Conservation (phyloP, 1,140 invertebrate genomes). For the Drosophila obscura region DNA sequence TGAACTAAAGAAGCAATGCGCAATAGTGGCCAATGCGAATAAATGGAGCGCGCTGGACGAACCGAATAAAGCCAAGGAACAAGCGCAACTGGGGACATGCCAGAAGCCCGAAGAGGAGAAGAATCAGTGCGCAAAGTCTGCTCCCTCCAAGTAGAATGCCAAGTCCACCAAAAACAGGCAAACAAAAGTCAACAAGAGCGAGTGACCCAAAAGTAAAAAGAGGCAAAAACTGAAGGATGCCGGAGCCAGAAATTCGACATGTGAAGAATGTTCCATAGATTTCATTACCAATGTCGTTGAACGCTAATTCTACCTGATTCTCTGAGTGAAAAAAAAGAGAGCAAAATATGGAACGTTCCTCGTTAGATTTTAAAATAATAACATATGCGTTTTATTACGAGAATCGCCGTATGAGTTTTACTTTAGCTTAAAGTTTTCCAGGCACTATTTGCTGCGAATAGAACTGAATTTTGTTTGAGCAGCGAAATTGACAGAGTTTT, state of each 20-base stretch:
- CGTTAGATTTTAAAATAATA: not conserved
- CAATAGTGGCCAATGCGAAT: no score
- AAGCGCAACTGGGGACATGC: not conserved
- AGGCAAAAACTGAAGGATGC: constrained; percentile 8
- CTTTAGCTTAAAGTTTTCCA: constrained; percentile 13
- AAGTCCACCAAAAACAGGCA: no score
- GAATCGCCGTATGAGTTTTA: constrained; percentile 15
- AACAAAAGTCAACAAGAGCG: no score
- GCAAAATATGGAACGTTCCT: no score
- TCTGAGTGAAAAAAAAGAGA: no score
- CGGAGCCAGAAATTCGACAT: constrained; percentile 10
- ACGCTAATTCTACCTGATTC: no score
- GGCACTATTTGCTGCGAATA: constrained; percentile 18
- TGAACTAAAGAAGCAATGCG: no score
- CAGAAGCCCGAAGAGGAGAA: not conserved
- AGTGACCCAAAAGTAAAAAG: no score
- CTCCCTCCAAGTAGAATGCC: not conserved
- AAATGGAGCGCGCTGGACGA: no score
- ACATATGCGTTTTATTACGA: constrained; percentile 32
- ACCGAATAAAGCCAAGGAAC: no score
- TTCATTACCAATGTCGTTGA: no score
- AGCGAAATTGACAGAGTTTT: constrained; percentile 7
- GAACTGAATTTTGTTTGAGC: constrained; percentile 1
- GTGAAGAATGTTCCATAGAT: constrained; percentile 1
- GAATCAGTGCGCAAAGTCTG: not conserved